Evolutionary conservation across 2,888 invertebrate genomes (phyloP), one percentile per base, ranked within the genome.

Genomic region (Escarpia spicata): DNA sequence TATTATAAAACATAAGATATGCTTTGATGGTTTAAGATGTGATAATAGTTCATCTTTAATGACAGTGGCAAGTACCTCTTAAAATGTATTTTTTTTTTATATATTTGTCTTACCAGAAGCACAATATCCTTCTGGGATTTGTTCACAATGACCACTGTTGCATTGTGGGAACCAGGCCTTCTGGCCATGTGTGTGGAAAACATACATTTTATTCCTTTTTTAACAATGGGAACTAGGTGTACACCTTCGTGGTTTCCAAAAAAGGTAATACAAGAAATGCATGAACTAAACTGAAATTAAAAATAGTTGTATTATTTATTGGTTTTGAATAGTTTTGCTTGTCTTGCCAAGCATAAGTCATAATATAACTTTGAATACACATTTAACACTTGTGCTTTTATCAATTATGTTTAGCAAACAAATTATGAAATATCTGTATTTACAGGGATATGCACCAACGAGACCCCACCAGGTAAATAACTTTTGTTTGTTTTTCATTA

Each of bases 101-200:
- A 52, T 52, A 26, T 75, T 75, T 75, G 15, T 60, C 26, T 75
- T 75, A 75, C 75, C 75, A 75, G 75, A 75, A 75, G 26, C 26
- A 75, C 75, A 75, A 75, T 26, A 75, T 75, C 75, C 75, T 75
- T 75, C 75, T 75, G 75, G 75, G 75, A 75, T 75, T 75, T 75
- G 75, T 75, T 75, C 19, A 75, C 75, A 75, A 75, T 75, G 19
- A 75, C 19, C 75, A 75, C 75, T 75, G 75, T 19, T 75, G 75
- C 75, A 75, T 75, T 75, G 75, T 75, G 75, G 75, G 75, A 75
- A 75, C 26, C 75, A 75, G 75, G 75, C 75, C 75, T 6, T 75
- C 75, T 26, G 75, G 75, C 75, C 75, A 26, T 75, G 75, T 75
- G 75, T 75, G 75, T 75, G 75, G 75, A 19, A 75, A 26, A 26